A percentile compares a stretch with the other conserved stretches of the same genome.
Conservation (phyloP, 1,140 invertebrate species). For the Aphidius gifuensis region DNA sequence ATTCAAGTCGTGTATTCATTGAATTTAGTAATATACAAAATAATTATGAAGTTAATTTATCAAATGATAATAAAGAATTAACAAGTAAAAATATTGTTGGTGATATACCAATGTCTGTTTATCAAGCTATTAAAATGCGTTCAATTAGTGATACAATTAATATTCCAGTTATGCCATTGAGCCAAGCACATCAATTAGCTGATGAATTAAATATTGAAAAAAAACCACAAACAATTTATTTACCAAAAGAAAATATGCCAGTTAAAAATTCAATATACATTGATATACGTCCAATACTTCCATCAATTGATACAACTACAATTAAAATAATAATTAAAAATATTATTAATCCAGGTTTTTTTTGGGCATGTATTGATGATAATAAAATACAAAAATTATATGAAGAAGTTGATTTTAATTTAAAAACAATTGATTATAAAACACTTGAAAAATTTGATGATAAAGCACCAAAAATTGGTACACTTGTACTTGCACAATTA, state of each 20-base stretch:
- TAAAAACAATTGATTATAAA: not conserved
- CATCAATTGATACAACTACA: constrained; percentile 49
- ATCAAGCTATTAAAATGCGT: constrained; percentile 74
- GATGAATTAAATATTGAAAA: constrained; percentile 19
- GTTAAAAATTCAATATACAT: too few relatives aligned
- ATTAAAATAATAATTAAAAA: constrained; percentile 47
- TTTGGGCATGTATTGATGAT: constrained; percentile 60
- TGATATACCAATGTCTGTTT: constrained; percentile 68
- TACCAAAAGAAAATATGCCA: not conserved
- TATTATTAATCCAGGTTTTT: constrained; percentile 57
- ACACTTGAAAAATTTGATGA: not conserved
- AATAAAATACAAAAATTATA: constrained; percentile 36
- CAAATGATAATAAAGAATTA: constrained; percentile 23
- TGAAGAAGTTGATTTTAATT: not conserved
- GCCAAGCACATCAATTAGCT: constrained; percentile 21
- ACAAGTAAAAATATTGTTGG: constrained; percentile 53
- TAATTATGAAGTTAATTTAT: constrained; percentile 25
- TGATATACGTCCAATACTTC: constrained; percentile 47
- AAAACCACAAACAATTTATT: not conserved
- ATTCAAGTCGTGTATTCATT: constrained; percentile 59
- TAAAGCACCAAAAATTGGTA: constrained; percentile 27
- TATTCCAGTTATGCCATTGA: constrained; percentile 53
- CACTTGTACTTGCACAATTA: constrained; percentile 43
- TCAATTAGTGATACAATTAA: constrained; percentile 54
- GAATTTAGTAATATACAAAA: constrained; percentile 51